These are phyloP conservation scores for Sorex fumeus DNA, from an alignment of 2,113 vertebrate species.

Conservation along the genomic window DNA sequence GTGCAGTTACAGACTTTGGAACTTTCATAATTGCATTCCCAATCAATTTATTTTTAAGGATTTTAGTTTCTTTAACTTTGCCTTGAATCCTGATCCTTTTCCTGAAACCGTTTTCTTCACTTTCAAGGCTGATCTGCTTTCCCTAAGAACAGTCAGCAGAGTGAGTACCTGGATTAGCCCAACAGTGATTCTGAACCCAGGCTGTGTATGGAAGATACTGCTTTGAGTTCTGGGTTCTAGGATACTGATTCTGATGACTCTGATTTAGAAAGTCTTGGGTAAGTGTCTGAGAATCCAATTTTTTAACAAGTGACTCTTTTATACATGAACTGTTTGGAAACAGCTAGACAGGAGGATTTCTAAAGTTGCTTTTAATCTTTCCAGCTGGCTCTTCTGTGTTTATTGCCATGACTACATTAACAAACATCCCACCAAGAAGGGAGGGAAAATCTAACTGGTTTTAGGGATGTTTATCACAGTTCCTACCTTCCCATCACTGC, in stretches of 20 bases:
- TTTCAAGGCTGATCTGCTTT: not conserved
- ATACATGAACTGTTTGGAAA: conserved; percentile 68
- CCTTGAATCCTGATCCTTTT: not conserved
- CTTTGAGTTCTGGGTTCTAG: not conserved
- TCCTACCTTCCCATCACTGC: conserved; percentile 65
- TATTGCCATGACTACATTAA: conserved; percentile 80
- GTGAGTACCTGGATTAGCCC: not conserved
- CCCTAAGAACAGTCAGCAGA: not conserved
- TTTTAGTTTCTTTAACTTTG: conserved; percentile 15
- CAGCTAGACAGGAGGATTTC: conserved; percentile 65
- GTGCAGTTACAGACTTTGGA: too few relatives aligned
- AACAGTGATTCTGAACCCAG: not conserved
- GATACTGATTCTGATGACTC: not conserved
- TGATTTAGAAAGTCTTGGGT: not conserved
- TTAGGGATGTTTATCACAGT: conserved; percentile 63
- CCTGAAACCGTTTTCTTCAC: not conserved
- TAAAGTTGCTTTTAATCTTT: conserved; percentile 75
- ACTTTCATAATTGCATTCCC: too few relatives aligned
- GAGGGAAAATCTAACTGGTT: conserved; percentile 71
- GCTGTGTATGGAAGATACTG: not conserved
- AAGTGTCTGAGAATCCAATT: conserved; percentile 43
- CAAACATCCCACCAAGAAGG: conserved; percentile 72
- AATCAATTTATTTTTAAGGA: conserved; percentile 16
- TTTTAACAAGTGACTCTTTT: conserved; percentile 53
- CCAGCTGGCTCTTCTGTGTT: conserved; percentile 70